A percentile compares a stretch with the other conserved stretches of the same genome.
Evolutionary conservation across 2,113 vertebrate genomes (phyloP).

Genomic region (Stegostoma tigrinum): DNA sequence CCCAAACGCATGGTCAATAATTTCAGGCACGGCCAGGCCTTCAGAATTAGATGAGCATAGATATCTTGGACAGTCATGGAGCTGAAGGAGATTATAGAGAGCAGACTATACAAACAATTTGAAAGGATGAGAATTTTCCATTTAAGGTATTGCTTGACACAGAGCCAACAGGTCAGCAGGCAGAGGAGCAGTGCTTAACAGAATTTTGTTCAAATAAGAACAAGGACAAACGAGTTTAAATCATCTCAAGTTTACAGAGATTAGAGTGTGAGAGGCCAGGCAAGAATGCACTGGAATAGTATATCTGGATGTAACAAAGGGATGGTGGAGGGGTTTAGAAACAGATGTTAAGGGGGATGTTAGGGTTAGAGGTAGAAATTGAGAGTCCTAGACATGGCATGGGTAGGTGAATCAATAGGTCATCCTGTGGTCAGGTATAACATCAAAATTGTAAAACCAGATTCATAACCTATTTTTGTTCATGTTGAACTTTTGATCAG

Average conservation of each 20-base stretch:
- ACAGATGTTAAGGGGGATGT: neutral
- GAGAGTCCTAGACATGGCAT: too few relatives aligned
- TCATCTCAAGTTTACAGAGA: neutral
- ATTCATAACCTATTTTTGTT: neutral
- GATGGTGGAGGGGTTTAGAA: neutral
- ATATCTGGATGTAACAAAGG: neutral
- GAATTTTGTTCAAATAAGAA: neutral
- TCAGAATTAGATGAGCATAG: neutral
- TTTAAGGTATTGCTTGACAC: neutral
- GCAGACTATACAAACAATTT: neutral
- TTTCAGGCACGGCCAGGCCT: neutral
- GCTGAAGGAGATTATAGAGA: neutral
- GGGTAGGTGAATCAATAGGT: neutral
- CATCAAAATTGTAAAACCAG: neutral
- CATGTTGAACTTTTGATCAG: neutral
- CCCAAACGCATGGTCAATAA: too few relatives aligned
- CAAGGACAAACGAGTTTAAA: neutral
- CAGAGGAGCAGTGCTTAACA: neutral
- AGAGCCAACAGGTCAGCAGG: too few relatives aligned
- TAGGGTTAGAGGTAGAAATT: neutral
- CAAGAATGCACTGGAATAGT: neutral
- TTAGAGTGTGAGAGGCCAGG: neutral
- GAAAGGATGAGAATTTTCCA: neutral
- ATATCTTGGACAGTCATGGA: neutral
- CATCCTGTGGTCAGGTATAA: neutral